phyloP scores from a whole-genome alignment of 2,797 vertebrate species.

The Clarias platycephalus region DNA sequence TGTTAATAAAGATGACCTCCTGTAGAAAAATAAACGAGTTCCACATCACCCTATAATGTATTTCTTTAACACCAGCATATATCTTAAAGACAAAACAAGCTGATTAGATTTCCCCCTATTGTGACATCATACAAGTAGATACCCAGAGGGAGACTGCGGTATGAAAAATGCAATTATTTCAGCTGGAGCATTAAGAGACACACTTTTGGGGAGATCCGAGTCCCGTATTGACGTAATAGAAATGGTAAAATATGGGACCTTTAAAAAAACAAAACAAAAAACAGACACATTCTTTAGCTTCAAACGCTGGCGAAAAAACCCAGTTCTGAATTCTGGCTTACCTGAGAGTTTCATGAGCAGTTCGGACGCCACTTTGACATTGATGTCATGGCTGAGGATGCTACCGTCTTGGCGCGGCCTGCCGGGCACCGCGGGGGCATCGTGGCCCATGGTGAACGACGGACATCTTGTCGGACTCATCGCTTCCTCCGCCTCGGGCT shows the following conservation, averaged over 20 bases:
- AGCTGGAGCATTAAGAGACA: too few species aligned
- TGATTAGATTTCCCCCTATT: too few species aligned
- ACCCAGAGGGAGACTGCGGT: too few species aligned
- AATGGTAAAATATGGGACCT: too few species aligned
- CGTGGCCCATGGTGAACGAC: conserved; percentile 77
- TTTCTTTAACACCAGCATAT: neutral
- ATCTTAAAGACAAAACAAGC: too few species aligned
- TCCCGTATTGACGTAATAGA: too few species aligned
- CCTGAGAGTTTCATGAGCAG: conserved; percentile 99
- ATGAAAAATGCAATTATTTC: too few species aligned
- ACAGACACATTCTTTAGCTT: neutral
- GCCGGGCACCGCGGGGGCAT: conserved; percentile 70
- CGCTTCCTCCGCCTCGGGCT: conserved; percentile 85
- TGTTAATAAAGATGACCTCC: too few species aligned
- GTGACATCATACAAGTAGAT: too few species aligned
- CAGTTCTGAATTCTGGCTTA: conserved; percentile 59
- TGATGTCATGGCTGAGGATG: conserved; percentile 89
- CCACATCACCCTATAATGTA: neutral
- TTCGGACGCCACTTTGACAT: conserved; percentile 93
- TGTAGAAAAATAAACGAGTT: too few species aligned
- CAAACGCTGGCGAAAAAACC: neutral
- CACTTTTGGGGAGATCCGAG: too few species aligned
- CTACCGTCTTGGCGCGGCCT: conserved; percentile 82
- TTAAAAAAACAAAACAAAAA: too few species aligned
- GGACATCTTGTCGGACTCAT: conserved; percentile 73